These are phyloP conservation scores for Saccopteryx leptura DNA, from an alignment of 2,113 vertebrate species.

Conservation along the genomic window DNA sequence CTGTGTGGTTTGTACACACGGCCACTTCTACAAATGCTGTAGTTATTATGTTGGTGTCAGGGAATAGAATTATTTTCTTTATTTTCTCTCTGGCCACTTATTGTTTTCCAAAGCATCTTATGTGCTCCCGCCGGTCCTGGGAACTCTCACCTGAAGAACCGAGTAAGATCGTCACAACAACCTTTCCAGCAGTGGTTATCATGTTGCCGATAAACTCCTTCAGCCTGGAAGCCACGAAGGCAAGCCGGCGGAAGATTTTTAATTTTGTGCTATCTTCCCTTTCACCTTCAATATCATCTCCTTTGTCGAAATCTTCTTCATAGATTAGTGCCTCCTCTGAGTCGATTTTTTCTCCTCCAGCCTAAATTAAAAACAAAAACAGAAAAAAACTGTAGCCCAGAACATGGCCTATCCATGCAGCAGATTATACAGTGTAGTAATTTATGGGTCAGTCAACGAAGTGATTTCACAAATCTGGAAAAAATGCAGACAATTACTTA, in stretches of 20 bases:
- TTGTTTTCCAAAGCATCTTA: conserved; percentile 17
- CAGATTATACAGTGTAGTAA: not conserved
- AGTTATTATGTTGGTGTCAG: not conserved
- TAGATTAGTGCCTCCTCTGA: conserved; percentile 94
- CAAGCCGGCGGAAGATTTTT: conserved; percentile 94
- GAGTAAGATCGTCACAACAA: conserved; percentile 97
- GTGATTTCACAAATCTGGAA: not conserved
- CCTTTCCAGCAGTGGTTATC: conserved; percentile 97
- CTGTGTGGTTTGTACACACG: not conserved
- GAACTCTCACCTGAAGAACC: conserved; percentile 94
- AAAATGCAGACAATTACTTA: not conserved
- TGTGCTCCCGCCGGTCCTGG: conserved; percentile 36
- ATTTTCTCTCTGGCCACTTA: conserved; percentile 70
- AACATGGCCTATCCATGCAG: not conserved
- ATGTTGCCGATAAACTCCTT: conserved; percentile 98
- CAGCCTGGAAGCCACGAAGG: conserved; percentile 92
- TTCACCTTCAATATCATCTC: conserved; percentile 92
- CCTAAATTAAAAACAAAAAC: conserved; percentile 76
- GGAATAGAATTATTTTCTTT: not conserved
- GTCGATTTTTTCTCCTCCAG: conserved; percentile 92
- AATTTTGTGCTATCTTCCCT: conserved; percentile 94
- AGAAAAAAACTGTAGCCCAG: not conserved
- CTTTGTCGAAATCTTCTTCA: conserved; percentile 94
- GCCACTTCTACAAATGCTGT: not conserved
- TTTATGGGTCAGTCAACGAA: not conserved